A percentile compares a stretch with the other conserved stretches of the same genome.
These are phyloP conservation scores for Chalcis sispes DNA, from an alignment of 2,888 invertebrate genomes.

Conservation along the genomic window DNA sequence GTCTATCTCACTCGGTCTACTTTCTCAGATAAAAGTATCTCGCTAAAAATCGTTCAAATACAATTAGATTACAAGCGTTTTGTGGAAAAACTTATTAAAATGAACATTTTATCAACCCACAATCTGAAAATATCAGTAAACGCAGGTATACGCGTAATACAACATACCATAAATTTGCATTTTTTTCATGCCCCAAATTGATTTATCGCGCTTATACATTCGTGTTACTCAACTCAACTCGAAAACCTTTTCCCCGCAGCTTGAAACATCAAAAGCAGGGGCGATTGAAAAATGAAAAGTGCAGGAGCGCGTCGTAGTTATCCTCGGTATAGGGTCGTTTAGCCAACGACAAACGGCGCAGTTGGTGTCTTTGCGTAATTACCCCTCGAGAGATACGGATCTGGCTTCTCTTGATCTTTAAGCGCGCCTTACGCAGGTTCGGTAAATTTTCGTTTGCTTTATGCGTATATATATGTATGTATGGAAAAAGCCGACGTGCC, in stretches of 20 bases:
- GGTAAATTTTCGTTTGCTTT: constrained; percentile 46
- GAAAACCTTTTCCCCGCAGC: constrained; percentile 25
- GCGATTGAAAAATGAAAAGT: constrained; percentile 28
- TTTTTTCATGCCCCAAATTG: constrained; percentile 19
- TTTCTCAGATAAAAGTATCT: too few species aligned
- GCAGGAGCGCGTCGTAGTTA: constrained; percentile 32
- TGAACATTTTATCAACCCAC: neutral
- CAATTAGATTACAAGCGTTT: too few species aligned
- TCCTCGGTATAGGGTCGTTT: constrained; percentile 6
- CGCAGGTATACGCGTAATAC: neutral
- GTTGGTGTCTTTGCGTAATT: constrained; percentile 58
- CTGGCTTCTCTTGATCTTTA: neutral
- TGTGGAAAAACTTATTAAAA: constrained; percentile 1
- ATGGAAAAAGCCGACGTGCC: constrained; percentile 56
- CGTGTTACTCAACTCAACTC: too few species aligned
- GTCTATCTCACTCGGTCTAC: too few species aligned
- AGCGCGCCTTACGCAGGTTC: neutral
- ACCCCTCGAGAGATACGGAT: constrained; percentile 60
- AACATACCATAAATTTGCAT: neutral
- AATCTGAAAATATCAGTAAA: neutral
- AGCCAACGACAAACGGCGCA: constrained; percentile 51
- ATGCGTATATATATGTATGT: too few species aligned
- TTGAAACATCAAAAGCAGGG: constrained; percentile 9
- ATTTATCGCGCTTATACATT: constrained; percentile 43
- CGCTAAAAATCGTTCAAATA: too few species aligned